Evolutionary conservation across 23 tunicate species (phyloP).

Genomic region (Aplidium turbinatum): DNA sequence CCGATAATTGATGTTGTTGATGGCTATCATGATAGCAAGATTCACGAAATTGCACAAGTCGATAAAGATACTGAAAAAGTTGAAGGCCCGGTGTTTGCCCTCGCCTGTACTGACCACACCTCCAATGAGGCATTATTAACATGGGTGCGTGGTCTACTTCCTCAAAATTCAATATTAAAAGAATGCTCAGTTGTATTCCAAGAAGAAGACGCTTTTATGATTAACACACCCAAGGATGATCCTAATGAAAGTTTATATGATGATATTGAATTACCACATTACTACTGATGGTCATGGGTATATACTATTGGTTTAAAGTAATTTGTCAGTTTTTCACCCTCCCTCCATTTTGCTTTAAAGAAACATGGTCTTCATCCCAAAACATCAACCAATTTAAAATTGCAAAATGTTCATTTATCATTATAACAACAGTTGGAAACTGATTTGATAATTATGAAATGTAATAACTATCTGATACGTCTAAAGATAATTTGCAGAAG

Average conservation of each 20-base stretch:
- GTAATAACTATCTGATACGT: no score
- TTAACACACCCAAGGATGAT: constrained; percentile 58
- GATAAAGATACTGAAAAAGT: constrained; percentile 56
- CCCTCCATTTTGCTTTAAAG: no score
- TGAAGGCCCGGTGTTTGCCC: constrained; percentile 86
- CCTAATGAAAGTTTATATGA: constrained; percentile 59
- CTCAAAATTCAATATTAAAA: constrained; percentile 42
- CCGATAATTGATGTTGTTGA: constrained; percentile 57
- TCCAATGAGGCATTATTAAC: constrained; percentile 60
- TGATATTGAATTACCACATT: constrained; percentile 18
- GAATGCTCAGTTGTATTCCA: constrained; percentile 58
- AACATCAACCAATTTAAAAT: no score
- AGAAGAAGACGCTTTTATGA: constrained; percentile 64
- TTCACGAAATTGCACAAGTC: constrained; percentile 35
- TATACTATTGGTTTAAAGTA: no score
- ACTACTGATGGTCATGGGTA: background rate
- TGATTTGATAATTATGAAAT: no score
- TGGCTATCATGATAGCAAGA: background rate
- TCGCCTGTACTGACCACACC: constrained; percentile 84
- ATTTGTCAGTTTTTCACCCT: no score
- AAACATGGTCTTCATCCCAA: no score
- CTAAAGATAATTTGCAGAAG: no score
- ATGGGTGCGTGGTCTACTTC: constrained; percentile 80
- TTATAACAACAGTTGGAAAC: no score
- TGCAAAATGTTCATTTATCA: no score